phyloP scores from a whole-genome alignment of 2,113 vertebrate genomes.

The Eudyptes chrysolophus region DNA sequence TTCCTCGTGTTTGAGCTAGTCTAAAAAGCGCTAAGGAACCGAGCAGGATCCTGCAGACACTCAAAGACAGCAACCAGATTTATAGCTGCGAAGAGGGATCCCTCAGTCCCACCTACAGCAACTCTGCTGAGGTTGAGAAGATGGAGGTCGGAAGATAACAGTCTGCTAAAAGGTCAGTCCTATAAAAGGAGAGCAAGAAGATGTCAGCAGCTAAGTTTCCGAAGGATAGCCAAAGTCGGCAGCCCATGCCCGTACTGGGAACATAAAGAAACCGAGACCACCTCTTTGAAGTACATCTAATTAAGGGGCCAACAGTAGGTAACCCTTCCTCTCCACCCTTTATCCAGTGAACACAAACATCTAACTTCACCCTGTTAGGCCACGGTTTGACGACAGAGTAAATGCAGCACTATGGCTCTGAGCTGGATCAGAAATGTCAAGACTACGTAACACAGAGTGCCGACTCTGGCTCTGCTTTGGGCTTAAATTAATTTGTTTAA shows the following conservation, averaged over 20 bases:
- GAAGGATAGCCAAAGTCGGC: background rate
- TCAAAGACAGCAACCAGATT: background rate
- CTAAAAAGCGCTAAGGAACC: background rate
- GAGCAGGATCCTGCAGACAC: rapidly evolving
- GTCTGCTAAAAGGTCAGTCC: background rate
- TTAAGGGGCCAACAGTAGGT: background rate
- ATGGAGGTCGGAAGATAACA: background rate
- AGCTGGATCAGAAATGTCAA: background rate
- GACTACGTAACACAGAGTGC: background rate
- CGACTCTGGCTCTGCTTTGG: background rate
- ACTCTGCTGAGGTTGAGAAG: background rate
- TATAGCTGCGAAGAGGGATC: background rate
- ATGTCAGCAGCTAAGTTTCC: background rate
- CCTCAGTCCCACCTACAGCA: background rate
- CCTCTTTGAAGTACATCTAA: background rate
- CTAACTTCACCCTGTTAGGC: background rate
- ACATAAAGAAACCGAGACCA: background rate
- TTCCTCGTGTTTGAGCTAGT: background rate
- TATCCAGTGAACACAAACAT: background rate
- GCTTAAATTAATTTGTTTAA: background rate
- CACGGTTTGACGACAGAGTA: background rate
- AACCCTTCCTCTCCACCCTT: background rate
- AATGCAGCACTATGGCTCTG: background rate
- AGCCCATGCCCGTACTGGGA: background rate
- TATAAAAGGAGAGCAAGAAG: background rate